Base-by-base conservation (phyloP, 2,888 invertebrate species). In the Nudaria mundana region DNA sequence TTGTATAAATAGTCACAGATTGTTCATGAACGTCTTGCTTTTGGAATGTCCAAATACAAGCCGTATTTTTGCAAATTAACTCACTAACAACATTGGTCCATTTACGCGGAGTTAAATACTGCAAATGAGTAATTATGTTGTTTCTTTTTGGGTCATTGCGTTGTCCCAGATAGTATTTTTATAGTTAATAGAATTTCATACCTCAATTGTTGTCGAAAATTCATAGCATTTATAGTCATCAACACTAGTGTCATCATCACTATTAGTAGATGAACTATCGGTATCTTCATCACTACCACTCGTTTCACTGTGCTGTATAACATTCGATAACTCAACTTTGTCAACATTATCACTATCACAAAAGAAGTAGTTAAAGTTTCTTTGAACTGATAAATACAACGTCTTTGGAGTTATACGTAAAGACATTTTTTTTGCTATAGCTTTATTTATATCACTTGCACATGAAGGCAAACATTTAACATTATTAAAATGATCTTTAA, bases 301-400 rank as follows among this genome's bases (percentile, higher is more conserved):
- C n/a, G n/a, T n/a, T 5, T 24, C 11, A 10, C 11, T n/a, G 24
- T 3, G 24, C 24, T 24, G 11, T 10, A 24, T 24, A 24, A 11
- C 24, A 24, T 7, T 24, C 4, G 24, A 7, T n/a, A 24, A 10
- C 10, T 24, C 11, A 24, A n/a, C 24, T 24, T 24, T 24, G n/a
- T 24, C 24, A 24, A n/a, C n/a, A n/a, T n/a, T n/a, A n/a, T n/a
- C n/a, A n/a, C 24, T 10, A 11, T 24, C 24, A 24, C 24, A 11
- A 24, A 24, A 24, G 24, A 24, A 24, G 11, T 3, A 24, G 2
- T 24, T 4, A 34, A 14, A 22, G n/a, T 34, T 23, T 24, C 34
- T 34, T 37, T 37, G 20, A 29, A 29, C 37, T 18, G 37, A 37
- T 13, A 37, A 29, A 15, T 37, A 37, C 29, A 37, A 24, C 18